phyloP scores from a whole-genome alignment of 2,797 vertebrate genomes.

The Neosilurus mollespiculum region DNA sequence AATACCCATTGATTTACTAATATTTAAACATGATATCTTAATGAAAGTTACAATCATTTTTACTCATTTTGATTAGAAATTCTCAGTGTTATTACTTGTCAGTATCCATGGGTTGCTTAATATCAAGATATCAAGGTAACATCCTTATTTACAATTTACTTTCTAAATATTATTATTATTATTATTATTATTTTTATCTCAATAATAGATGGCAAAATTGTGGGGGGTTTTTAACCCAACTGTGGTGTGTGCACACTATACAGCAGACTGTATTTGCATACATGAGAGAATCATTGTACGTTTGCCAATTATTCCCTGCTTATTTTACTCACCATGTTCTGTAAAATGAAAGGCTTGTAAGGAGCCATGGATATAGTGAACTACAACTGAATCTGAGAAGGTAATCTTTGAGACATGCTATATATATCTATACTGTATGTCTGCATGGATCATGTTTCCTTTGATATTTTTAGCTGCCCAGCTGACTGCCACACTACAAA shows the following conservation, averaged over 20 bases:
- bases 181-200: background rate
- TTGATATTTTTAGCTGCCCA: slow-evolving; percentile 31
- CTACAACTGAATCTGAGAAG: slow-evolving; percentile 5
- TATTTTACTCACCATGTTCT: background rate
- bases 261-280: background rate
- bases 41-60: background rate
- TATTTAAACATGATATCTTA: background rate
- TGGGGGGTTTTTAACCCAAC: background rate
- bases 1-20: background rate
- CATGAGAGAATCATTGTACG: background rate
- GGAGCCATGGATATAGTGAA: background rate
- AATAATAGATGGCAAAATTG: background rate
- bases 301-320: background rate
- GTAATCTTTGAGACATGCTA: slow-evolving; percentile 2
- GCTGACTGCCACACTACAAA: slow-evolving; percentile 20
- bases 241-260: background rate
- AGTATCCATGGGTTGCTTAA: background rate
- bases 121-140: background rate
- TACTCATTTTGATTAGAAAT: background rate
- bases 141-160: background rate
- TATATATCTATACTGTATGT: slow-evolving; percentile 4
- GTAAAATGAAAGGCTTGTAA: slow-evolving; percentile 12
- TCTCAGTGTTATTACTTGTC: background rate
- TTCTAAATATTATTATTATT: background rate
- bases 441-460: slow-evolving; percentile 25